These are phyloP conservation scores for Oncorhynchus masou DNA, from an alignment of 2,113 vertebrate genomes.

Conservation along the genomic window DNA sequence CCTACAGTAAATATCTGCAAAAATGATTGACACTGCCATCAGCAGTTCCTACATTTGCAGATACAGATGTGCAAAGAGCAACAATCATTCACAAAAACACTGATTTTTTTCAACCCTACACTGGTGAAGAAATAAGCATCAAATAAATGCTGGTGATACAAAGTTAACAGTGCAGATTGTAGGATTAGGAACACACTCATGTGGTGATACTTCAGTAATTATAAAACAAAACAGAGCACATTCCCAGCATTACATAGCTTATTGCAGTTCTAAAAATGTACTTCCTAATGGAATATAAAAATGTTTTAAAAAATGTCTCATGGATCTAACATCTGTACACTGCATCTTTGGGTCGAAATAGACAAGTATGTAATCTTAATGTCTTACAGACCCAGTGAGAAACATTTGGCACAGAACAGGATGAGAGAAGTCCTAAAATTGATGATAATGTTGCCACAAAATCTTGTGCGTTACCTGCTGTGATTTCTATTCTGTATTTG, in stretches of 20 bases:
- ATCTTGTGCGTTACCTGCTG: background rate
- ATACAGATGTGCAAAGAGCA: constrained; percentile 3
- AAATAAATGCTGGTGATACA: background rate
- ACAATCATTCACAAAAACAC: background rate
- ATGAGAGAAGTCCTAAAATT: background rate
- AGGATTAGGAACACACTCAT: background rate
- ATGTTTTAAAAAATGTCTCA: background rate
- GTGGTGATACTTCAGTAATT: background rate
- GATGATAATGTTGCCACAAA: background rate
- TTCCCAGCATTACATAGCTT: background rate
- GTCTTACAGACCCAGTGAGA: background rate
- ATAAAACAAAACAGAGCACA: background rate
- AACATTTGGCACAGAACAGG: background rate
- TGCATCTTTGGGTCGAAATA: background rate
- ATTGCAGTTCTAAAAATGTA: background rate
- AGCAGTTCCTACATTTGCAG: background rate
- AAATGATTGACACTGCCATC: background rate
- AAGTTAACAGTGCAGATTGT: background rate
- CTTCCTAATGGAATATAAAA: no score
- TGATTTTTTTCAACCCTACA: background rate
- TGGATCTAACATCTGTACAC: background rate
- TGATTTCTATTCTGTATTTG: background rate
- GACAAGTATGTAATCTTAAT: background rate
- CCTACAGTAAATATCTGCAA: background rate
- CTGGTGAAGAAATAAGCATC: background rate